phyloP scores from a whole-genome alignment of 2,888 invertebrate species.

The Prenolepis imparis region DNA sequence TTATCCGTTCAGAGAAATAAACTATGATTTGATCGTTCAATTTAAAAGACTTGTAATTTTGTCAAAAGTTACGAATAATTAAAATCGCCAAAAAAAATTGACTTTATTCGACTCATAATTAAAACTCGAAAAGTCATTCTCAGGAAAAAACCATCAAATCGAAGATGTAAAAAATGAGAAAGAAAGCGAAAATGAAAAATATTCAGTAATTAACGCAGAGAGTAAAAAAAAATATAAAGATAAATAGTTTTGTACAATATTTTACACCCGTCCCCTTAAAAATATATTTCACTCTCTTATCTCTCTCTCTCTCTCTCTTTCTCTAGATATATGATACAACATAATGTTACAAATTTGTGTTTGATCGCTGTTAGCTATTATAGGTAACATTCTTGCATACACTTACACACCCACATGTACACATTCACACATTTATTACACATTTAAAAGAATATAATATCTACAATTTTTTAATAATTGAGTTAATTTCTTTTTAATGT shows the following conservation, averaged over 20 bases:
- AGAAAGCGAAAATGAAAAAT: background rate
- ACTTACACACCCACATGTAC: background rate
- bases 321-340: background rate
- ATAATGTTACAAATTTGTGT: background rate
- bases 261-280: background rate
- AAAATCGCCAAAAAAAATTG: background rate
- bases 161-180: background rate
- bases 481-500: constrained; percentile 63
- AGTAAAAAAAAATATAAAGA: background rate
- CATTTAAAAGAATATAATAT: constrained; percentile 19
- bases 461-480: constrained; percentile 27
- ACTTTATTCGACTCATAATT: background rate
- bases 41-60: background rate
- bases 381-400: background rate
- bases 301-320: no score
- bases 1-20: background rate
- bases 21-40: background rate
- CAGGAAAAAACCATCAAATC: background rate
- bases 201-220: background rate
- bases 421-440: constrained; percentile 14
- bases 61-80: background rate
- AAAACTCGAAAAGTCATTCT: background rate
- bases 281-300: constrained; percentile 5
- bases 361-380: background rate
- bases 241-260: background rate